A percentile compares a stretch with the other conserved stretches of the same genome.
Evolutionary conservation across 2,888 invertebrate species (phyloP).

Genomic region (Agrochola lychnidis): DNA sequence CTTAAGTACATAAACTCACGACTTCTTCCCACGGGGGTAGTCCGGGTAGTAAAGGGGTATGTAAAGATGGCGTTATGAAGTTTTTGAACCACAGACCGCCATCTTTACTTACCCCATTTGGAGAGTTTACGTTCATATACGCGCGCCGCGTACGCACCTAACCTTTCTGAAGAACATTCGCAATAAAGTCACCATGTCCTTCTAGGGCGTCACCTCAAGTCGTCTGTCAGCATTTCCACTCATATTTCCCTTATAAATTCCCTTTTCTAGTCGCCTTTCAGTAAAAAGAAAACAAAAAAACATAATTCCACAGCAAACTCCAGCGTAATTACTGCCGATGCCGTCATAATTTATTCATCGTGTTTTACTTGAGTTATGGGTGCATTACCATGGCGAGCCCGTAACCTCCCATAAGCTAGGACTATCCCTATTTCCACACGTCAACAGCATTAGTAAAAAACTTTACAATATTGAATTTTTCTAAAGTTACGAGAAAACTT

Average conservation of each 20-base stretch:
- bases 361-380: slow-evolving; percentile 49
- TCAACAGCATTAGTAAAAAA: slow-evolving; percentile 43
- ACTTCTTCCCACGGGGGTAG: not conserved
- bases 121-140: not conserved
- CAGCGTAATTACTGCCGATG: slow-evolving; percentile 19
- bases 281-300: not conserved
- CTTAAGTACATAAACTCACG: not conserved
- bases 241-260: not conserved
- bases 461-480: slow-evolving; percentile 25
- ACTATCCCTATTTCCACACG: slow-evolving; percentile 38
- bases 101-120: too few species aligned
- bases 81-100: not conserved
- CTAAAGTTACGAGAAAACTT: slow-evolving; percentile 34
- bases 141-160: not conserved
- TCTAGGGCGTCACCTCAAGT: too few species aligned
- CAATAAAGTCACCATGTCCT: not conserved
- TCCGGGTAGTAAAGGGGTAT: too few species aligned
- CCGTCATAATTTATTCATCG: slow-evolving; percentile 54
- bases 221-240: too few species aligned
- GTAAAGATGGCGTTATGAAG: too few species aligned
- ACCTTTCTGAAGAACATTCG: too few species aligned
- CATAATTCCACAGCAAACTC: not conserved
- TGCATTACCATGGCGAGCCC: slow-evolving; percentile 49
- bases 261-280: not conserved
- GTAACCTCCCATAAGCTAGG: slow-evolving; percentile 31